Evolutionary conservation across 1,140 invertebrate species (phyloP), one percentile per base, ranked within the genome.

Genomic region (Asobara japonica): DNA sequence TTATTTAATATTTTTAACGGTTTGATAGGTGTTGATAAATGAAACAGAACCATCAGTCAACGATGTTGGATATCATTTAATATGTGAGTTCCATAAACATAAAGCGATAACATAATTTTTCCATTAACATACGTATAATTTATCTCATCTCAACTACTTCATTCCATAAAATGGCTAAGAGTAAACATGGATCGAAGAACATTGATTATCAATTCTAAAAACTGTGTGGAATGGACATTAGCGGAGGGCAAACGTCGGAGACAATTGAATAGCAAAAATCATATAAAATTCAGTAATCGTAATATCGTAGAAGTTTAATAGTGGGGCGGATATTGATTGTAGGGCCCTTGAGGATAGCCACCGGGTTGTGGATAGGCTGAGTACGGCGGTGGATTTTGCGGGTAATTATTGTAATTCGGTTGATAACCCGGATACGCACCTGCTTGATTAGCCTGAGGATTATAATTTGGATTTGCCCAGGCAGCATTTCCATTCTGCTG

Each of bases 381-480:
- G 61, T 85, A 85, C 36, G 82, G 80, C 67, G 84, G 84, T 74
- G 83, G 83, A 66, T 79, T 80, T 76, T 79, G 78, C 20, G 77
- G 72, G 76, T 84, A 81, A 78, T 75, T 76, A 76, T 80, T 80
- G 66, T 84, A 79, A 78, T 73, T 71, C 61, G 80, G 77, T 75
- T 83, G 84, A 74, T 85, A 84, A 74, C 77, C 79, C 27, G 80
- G 78, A 80, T 87, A 86, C 86, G 78, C 84, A 87, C 86, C 86
- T 87, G 83, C 80, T 83, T 85, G 84, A 62, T 84, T 82, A 80
- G 82, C 84, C 48, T 87, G 85, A 10, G 79, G 79, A 72, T 87
- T 87, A 73, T 87, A 87, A 77, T 75, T 81, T 0, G 86, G 85
- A 77, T 87, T 87, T 10, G 82, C 79, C 86, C 85, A 87, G 30